Evolutionary conservation across 2,888 invertebrate species (phyloP), one percentile per base, ranked within the genome.

Genomic region (Phalangium opilio): DNA sequence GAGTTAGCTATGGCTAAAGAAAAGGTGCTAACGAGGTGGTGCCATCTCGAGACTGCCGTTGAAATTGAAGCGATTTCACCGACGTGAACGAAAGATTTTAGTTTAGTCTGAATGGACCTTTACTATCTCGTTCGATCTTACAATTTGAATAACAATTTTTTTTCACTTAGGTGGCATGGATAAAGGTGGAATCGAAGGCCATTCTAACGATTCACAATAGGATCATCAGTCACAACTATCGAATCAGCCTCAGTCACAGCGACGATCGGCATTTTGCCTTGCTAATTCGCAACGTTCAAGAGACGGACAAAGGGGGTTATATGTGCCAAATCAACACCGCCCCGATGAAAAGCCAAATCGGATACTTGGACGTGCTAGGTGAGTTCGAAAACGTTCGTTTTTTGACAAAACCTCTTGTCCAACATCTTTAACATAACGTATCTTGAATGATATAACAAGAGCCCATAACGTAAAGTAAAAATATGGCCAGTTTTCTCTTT

Each of bases 181-280:
- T 90, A 82, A 83, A 89, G 67, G 87, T 84, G 67, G 89, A 90
- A 67, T 86, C 87, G 68, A 86, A 86, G 45, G 87, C 89, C 44
- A 89, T 90, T 62, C 42, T 58, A 8, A 58, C 58, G 7, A 55
- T 58, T 21, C 56, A 57, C 40, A 49, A 55, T 39, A 51, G 87
- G 69, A 84, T 87, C 46, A 86, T 89, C 61, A 87, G 87, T 44
- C 78, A 87, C 62, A 86, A 85, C 64, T 81, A 84, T 61, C 73
- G 89, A 44, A 85, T 89, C 51, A 79, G 79, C 18, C 80, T 87
- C 41, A 53, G 51, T 15, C 51, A 51, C 44, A 55, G 50, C 42
- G 56, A 58, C 41, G 55, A 57, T 36, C 48, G 55, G 7, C 48
- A 58, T 33, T 58, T 58, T 44, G 38, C 57, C 8, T 73, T 90